Base-by-base conservation (phyloP, 1,140 invertebrate species). In the Archivesica marissinica region DNA sequence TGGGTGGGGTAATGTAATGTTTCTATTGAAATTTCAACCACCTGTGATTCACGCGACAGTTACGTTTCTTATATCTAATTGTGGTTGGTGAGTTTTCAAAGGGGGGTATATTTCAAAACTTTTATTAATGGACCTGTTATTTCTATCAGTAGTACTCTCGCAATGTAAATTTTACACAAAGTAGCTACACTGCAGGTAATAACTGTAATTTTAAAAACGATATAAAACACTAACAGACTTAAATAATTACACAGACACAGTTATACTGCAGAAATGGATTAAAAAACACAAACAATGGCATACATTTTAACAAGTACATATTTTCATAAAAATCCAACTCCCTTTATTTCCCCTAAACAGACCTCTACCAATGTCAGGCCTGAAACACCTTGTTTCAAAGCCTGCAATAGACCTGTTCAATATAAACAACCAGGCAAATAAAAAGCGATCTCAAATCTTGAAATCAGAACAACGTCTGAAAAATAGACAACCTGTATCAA, bases 211-310 rank as follows among this genome's bases (percentile, higher is more conserved):
- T 70, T 41, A 7, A 72, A 72, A 72, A 72, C 35, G 41, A 72
- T 72, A 47, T 44, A 70, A 70, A 47, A 44, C 47, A 72, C 44
- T 50, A 2, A 20, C 20, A 11, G 20, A 41, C 28, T 47, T 72
- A 47, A 28, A 72, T 23, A 52, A 1, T 30, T 72, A 72, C 68
- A 72, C 20, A 28, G 41, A 72, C 35, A 72, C 68, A 72, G 68
- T 72, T 72, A 52, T 52, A 72, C 68, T 72, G 68, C 28, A 23
- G 28, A 47, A 33, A 72, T 50, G 39, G n/a, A 47, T 70, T n/a
- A 15, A 72, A 38, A 72, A 72, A 72, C 39, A 66, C 23, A 50
- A 50, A 70, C 66, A 70, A 70, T 23, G 50, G 41, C 28, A 44
- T 41, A 72, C 25, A 47, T 25, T 30, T 44, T 20, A 47, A 72